phyloP scores from a whole-genome alignment of 2,797 vertebrate species.

The Ctenopoma multispine region DNA sequence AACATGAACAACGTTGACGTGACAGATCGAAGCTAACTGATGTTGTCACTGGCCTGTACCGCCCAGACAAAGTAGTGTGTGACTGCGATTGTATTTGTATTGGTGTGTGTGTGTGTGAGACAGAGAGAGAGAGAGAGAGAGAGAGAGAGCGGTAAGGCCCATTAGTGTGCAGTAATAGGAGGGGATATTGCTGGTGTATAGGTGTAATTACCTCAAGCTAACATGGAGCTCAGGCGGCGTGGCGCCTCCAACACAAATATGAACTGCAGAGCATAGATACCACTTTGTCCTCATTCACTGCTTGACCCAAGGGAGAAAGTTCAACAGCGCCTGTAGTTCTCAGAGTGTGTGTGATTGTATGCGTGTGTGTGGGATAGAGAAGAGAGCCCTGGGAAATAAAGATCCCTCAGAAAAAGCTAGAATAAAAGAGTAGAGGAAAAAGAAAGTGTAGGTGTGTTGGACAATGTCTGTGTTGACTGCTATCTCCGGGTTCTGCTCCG shows the following conservation, averaged over 20 bases:
- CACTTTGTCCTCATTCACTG: conserved; percentile 76
- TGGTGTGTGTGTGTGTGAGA: conserved; percentile 64
- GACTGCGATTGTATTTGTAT: conserved; percentile 63
- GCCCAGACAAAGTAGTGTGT: conserved; percentile 70
- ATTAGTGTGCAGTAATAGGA: conserved; percentile 80
- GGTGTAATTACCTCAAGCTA: conserved; percentile 81
- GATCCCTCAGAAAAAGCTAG: conserved; percentile 40
- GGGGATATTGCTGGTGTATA: conserved; percentile 82
- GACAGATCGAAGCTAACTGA: conserved; percentile 75
- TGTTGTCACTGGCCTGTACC: conserved; percentile 74
- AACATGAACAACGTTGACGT: conserved; percentile 64
- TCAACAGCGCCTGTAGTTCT: conserved; percentile 56
- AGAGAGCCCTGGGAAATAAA: conserved; percentile 53
- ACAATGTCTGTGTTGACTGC: conserved; percentile 37
- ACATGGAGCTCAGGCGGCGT: conserved; percentile 76
- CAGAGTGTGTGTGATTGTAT: conserved; percentile 20
- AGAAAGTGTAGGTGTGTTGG: conserved; percentile 50
- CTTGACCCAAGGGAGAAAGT: conserved; percentile 70
- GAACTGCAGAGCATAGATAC: conserved; percentile 77
- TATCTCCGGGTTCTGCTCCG: conserved; percentile 38
- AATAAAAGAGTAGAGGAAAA: conserved; percentile 4
- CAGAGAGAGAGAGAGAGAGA: conserved; percentile 56
- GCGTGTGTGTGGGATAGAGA: conserved; percentile 25
- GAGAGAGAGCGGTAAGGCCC: conserved; percentile 62
- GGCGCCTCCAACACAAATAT: conserved; percentile 82